phyloP scores from a whole-genome alignment of 2,888 invertebrate genomes.

The Eremobia ochroleuca region DNA sequence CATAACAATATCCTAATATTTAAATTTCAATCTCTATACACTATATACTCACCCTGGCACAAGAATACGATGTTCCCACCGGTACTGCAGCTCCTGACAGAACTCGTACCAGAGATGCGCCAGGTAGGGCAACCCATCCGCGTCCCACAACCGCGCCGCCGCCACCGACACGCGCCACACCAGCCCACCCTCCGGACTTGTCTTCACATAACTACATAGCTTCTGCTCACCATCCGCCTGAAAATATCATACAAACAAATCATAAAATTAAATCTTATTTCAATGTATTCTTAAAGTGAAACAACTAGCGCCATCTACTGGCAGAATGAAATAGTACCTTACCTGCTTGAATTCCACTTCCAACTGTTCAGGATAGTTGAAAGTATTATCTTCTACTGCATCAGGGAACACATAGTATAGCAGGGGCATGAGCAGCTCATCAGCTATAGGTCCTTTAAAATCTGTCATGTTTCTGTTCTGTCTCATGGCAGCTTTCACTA shows the following conservation, averaged over 20 bases:
- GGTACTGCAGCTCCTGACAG: conserved; percentile 96
- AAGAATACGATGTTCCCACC: conserved; percentile 95
- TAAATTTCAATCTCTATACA: neutral
- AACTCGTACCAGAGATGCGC: conserved; percentile 99
- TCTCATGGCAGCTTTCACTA: conserved; percentile 89
- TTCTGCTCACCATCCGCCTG: conserved; percentile 87
- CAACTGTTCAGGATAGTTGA: conserved; percentile 88
- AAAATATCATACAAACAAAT: conserved; percentile 48
- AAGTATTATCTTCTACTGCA: conserved; percentile 92
- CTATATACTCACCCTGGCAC: conserved; percentile 95
- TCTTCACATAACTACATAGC: conserved; percentile 92
- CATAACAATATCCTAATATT: neutral
- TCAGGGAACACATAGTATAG: conserved; percentile 97
- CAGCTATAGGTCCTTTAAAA: conserved; percentile 94
- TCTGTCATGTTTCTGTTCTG: conserved; percentile 91
- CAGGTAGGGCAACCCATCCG: conserved; percentile 94
- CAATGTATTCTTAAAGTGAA: neutral
- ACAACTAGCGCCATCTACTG: conserved; percentile 55
- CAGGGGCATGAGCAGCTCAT: conserved; percentile 94
- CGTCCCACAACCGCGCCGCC: conserved; percentile 93
- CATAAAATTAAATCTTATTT: too few relatives aligned
- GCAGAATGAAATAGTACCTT: conserved; percentile 20
- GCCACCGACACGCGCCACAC: conserved; percentile 95
- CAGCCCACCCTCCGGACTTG: conserved; percentile 94
- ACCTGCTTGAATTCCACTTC: conserved; percentile 88